phyloP scores from a whole-genome alignment of 2,113 vertebrate genomes.

The Martes martes region DNA sequence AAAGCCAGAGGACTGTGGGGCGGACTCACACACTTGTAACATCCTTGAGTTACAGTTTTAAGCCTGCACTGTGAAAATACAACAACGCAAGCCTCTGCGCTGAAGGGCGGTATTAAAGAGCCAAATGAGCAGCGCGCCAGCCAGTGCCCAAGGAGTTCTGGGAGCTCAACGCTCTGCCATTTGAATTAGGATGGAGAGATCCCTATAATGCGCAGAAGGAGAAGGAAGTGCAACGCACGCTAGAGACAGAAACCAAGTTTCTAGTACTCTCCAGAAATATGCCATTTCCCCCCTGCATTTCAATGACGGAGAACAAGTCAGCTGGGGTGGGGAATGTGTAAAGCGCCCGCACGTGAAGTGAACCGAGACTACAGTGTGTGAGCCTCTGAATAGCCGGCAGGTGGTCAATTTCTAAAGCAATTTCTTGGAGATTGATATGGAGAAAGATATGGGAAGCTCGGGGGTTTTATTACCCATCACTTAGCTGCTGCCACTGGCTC shows the following conservation, averaged over 20 bases:
- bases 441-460: not conserved
- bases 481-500: not conserved
- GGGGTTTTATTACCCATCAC: not conserved
- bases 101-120: not conserved
- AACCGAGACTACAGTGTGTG: not conserved
- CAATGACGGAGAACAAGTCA: not conserved
- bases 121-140: not conserved
- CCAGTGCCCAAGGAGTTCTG: not conserved
- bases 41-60: not conserved
- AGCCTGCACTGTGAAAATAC: not conserved
- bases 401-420: conserved; percentile 34
- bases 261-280: not conserved
- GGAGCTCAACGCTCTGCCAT: not conserved
- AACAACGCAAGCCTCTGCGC: not conserved
- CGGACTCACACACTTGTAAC: not conserved
- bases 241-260: not conserved
- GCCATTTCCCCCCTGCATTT: not conserved
- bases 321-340: not conserved
- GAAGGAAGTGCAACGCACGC: not conserved
- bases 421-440: not conserved
- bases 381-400: not conserved
- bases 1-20: not conserved
- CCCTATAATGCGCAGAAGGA: not conserved
- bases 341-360: not conserved
- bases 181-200: not conserved